Conservation (phyloP, 2,888 invertebrate species). For the Thalpophila matura region DNA sequence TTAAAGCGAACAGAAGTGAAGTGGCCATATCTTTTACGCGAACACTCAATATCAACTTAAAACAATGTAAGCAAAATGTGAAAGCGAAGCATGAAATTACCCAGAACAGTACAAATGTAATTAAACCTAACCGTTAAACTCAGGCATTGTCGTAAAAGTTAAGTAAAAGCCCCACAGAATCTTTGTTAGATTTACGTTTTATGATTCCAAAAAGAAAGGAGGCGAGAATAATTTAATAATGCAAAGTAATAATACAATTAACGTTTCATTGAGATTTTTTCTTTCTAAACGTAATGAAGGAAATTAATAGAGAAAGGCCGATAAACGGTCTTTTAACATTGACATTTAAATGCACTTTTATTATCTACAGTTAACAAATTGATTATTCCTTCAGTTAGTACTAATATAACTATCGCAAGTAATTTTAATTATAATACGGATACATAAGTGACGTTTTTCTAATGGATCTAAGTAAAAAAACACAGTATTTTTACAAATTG, state of each 20-base stretch:
- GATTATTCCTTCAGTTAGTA: too few species aligned
- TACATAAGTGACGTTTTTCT: too few species aligned
- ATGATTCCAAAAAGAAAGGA: conserved; percentile 71
- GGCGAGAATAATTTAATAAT: conserved; percentile 73
- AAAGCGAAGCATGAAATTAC: conserved; percentile 79
- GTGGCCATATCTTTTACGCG: conserved; percentile 80
- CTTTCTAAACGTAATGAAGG: conserved; percentile 37
- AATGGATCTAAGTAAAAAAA: too few species aligned
- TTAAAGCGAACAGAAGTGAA: conserved; percentile 75
- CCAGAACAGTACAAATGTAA: conserved; percentile 82
- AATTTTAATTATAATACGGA: too few species aligned
- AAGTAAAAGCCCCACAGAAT: conserved; percentile 79
- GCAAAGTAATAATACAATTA: conserved; percentile 69
- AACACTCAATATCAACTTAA: conserved; percentile 81
- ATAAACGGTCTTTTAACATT: conserved; percentile 7
- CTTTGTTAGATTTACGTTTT: conserved; percentile 81
- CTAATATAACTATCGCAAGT: too few species aligned
- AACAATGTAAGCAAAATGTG: conserved; percentile 85
- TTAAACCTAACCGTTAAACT: conserved; percentile 83
- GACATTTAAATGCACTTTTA: not conserved
- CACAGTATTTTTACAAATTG: not conserved
- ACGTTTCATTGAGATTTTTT: conserved; percentile 60
- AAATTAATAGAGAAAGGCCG: conserved; percentile 8
- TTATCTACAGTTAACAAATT: too few species aligned
- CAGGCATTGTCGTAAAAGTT: conserved; percentile 80